A percentile compares a stretch with the other conserved stretches of the same genome.
Evolutionary conservation across 2,888 invertebrate species (phyloP).

Genomic region (Aphelenchoides bicaudatus): DNA sequence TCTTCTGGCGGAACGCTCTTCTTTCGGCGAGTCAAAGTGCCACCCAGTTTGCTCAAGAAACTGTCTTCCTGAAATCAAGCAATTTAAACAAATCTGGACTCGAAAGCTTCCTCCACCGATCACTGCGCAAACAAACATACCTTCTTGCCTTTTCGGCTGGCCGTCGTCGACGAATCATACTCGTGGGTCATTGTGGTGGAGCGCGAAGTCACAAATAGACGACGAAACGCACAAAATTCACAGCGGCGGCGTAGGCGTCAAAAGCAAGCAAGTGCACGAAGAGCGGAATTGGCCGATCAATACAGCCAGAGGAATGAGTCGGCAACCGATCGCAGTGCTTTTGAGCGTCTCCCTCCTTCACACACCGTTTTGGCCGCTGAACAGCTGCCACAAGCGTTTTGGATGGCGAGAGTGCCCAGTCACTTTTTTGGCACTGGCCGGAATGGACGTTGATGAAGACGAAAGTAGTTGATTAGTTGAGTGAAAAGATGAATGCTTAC

Average conservation of each 20-base stretch:
- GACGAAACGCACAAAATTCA: not conserved
- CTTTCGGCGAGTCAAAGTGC: constrained; percentile 52
- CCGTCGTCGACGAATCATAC: not conserved
- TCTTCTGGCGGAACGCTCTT: constrained; percentile 38
- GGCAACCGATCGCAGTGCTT: no score
- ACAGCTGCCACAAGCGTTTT: no score
- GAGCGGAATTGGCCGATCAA: no score
- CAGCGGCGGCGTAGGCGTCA: not conserved
- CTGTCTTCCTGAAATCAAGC: constrained; percentile 32
- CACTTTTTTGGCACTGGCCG: no score
- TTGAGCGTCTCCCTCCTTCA: no score
- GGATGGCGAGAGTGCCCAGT: no score
- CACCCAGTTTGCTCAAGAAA: constrained; percentile 51
- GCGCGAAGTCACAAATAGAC: not conserved
- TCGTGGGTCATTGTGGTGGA: not conserved
- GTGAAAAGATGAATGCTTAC: no score
- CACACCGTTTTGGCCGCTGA: no score
- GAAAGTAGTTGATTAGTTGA: no score
- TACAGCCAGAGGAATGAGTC: no score
- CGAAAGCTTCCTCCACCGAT: not conserved
- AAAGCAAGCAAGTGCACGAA: no score
- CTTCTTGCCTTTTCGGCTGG: constrained; percentile 31
- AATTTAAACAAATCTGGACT: constrained; percentile 3
- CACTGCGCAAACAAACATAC: constrained; percentile 2
- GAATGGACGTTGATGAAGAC: no score